Evolutionary conservation across 2,113 vertebrate species (phyloP), one percentile per base, ranked within the genome.

Genomic region (Dipodomys stephensi): DNA sequence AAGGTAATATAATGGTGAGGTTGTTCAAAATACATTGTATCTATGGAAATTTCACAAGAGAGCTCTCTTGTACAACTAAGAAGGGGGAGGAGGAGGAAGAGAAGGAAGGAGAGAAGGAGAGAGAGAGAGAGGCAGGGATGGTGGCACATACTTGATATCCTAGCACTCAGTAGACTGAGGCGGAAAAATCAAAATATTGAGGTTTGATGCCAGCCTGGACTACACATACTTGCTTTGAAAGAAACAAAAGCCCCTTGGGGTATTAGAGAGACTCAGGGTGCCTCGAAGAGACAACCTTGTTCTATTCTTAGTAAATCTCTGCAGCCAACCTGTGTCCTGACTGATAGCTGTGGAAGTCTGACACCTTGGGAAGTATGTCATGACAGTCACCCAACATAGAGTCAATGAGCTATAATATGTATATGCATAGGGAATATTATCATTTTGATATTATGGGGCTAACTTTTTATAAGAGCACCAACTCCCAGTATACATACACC

Each of bases 301-400:
- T 46, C 35, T 23, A 93, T 60, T 83, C 68, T 87, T 89, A 90
- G 46, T 4, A 76, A 87, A 82, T 85, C 53, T 83, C 79, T 88
- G 35, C 12, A 22, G 64, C 93, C 81, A 93, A 83, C 20, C 28
- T 90, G 23, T 44, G 68, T 10, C 49, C 23, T 84, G 39, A 35
- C 67, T 60, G 23, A 83, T 85, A 49, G 12, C 2, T 57, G 78
- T 25, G 27, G 74, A 94, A 15, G 19, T 13, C 44, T 67, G 49
- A 64, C 30, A 79, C 49, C 53, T 92, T 85, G 46, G 23, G 76
- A 22, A 91, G n/a, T 64, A 93, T 94, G 91, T 25, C 25, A 77
- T 12, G 10, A 73, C 64, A 87, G 71, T 53, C 81, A 92, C 23
- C 62, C 53, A 93, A 20, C 44, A 64, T 72, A 49, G 1, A 82